A percentile compares a stretch with the other conserved stretches of the same genome.
Conservation (phyloP, 2,797 vertebrate species). For the Halcyon smyrnensis region DNA sequence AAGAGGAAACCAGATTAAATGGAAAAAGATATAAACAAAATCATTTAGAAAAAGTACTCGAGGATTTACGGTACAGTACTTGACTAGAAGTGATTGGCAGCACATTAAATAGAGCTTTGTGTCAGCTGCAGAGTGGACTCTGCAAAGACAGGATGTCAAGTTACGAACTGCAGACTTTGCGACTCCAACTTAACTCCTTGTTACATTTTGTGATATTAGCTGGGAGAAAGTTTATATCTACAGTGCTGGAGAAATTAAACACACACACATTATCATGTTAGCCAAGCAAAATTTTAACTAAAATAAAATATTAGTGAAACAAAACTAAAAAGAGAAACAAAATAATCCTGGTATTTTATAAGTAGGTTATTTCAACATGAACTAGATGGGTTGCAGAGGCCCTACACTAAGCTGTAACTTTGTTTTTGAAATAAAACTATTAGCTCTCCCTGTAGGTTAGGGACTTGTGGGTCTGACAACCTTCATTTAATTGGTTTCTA, state of each 20-base stretch:
- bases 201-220: constrained; percentile 78
- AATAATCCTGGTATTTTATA: constrained; percentile 31
- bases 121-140: constrained; percentile 72
- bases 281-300: constrained; percentile 66
- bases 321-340: constrained; percentile 51
- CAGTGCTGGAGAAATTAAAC: constrained; percentile 64
- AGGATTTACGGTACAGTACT: constrained; percentile 71
- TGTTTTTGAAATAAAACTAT: constrained; percentile 31
- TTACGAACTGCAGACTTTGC: constrained; percentile 78
- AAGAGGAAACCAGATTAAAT: constrained; percentile 39
- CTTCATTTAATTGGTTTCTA: constrained; percentile 5
- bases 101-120: constrained; percentile 80
- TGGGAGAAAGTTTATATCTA: constrained; percentile 73
- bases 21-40: constrained; percentile 45
- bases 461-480: not conserved
- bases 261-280: constrained; percentile 8
- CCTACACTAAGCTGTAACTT: not conserved
- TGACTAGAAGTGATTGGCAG: constrained; percentile 74
- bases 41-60: constrained; percentile 51
- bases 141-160: constrained; percentile 77
- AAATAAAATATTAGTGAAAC: constrained; percentile 59
- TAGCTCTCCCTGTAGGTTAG: not conserved
- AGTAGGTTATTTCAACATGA: constrained; percentile 56
- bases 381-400: constrained; percentile 16
- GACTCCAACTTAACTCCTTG: constrained; percentile 77